Evolutionary conservation across 2,113 vertebrate genomes (phyloP).

Genomic region (Etheostoma cragini): DNA sequence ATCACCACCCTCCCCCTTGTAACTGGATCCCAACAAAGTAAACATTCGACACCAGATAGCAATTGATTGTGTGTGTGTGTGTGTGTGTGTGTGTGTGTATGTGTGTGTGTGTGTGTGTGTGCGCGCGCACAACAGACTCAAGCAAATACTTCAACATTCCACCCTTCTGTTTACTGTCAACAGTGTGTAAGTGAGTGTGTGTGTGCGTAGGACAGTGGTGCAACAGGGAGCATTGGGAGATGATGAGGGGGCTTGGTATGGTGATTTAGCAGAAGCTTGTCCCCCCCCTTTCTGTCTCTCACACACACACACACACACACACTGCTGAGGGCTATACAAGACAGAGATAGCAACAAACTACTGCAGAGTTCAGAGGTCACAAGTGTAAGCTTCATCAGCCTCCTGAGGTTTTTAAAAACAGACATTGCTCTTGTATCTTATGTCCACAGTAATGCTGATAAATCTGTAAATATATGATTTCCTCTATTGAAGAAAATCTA

Average conservation of each 20-base stretch:
- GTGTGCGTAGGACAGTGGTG: neutral
- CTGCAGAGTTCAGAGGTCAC: conserved; percentile 38
- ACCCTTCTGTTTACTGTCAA: conserved; percentile 77
- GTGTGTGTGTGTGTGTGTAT: conserved; percentile 43
- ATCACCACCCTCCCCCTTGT: conserved; percentile 49
- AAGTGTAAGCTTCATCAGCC: conserved; percentile 13
- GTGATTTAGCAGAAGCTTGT: conserved; percentile 64
- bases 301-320: neutral
- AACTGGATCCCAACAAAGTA: conserved; percentile 74
- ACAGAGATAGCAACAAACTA: conserved; percentile 22
- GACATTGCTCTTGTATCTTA: neutral
- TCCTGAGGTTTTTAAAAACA: neutral
- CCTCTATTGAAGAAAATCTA: neutral
- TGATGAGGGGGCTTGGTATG: conserved; percentile 19
- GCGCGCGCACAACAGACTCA: conserved; percentile 21
- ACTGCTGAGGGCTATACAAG: conserved; percentile 14
- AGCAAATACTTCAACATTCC: conserved; percentile 64
- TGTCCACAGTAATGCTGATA: neutral
- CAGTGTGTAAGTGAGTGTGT: conserved; percentile 43
- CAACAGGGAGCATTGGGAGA: conserved; percentile 9
- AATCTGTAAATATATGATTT: neutral
- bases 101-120: conserved; percentile 38
- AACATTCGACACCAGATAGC: conserved; percentile 79
- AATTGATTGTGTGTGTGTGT: conserved; percentile 10
- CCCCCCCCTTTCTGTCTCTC: conserved; percentile 1